Conservation (phyloP, 1,140 invertebrate genomes). For the Nilaparvata lugens region DNA sequence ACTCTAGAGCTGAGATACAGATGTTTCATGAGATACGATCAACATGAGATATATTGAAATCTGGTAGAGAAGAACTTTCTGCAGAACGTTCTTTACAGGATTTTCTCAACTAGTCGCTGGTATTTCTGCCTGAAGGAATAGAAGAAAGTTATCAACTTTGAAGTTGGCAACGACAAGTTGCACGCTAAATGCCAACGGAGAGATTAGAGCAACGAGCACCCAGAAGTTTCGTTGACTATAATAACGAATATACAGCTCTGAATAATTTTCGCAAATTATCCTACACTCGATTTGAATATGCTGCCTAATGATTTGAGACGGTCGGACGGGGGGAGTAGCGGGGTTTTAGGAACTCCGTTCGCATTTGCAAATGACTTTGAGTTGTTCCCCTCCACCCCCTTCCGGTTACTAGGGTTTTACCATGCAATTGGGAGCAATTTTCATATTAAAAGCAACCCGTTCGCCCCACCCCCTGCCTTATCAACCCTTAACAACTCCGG, state of each 20-base stretch:
- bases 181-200: not conserved
- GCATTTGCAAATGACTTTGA: conserved; percentile 17
- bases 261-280: conserved; percentile 9
- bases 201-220: not conserved
- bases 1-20: no score
- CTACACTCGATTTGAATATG: conserved; percentile 17
- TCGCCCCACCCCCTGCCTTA: not conserved
- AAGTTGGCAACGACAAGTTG: not conserved
- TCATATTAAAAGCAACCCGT: conserved; percentile 17
- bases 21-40: no score
- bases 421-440: conserved; percentile 15
- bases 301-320: conserved; percentile 14
- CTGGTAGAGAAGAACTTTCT: no score
- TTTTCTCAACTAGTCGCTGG: no score
- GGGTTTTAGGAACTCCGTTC: not conserved
- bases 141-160: not conserved
- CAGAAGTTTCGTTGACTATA: not conserved
- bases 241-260: conserved; percentile 1
- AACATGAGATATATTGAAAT: no score
- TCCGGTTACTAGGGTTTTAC: not conserved
- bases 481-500: not conserved
- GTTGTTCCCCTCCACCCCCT: not conserved
- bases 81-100: no score
- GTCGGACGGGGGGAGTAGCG: not conserved
- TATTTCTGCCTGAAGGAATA: not conserved